Evolutionary conservation across 2,888 invertebrate genomes (phyloP), one percentile per base, ranked within the genome.

Genomic region (Coenonympha arcania): DNA sequence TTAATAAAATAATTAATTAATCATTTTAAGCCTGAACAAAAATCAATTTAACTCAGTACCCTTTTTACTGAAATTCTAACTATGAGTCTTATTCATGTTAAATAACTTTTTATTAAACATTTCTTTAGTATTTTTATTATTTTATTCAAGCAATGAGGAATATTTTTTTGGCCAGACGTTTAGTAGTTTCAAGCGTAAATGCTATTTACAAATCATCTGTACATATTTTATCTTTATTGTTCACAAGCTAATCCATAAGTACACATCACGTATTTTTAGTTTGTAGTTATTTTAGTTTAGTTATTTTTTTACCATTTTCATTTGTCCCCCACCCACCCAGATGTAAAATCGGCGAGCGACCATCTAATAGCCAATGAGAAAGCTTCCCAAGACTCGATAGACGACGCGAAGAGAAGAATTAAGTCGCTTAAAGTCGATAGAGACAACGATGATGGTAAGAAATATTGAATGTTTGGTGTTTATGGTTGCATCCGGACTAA

Each of bases 401-500:
- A 82, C 40, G 85, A 85, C 57, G 85, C 64, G 61, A 86, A 85
- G 75, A 69, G 78, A 65, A 65, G 80, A 63, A 85, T 86, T 64
- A 81, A 83, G 48, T 84, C 85, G 2, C 73, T 86, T 55, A 86
- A 83, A 77, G 79, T 83, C 52, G 86, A 82, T 72, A 75, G 78
- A 65, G 84, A 83, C 34, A 83, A 84, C 46, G 83, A 85, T 19
- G 84, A 86, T 57, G 86, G 86, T 86, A 85, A 86, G 79, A 65
- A 52, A 26, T 24, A 46, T n/a, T 44, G n/a, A 39, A 13, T 13
- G 18, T 41, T 36, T 18, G 22, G 3, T 24, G 15, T 34, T 39
- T 11, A 11, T 3, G 9, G 37, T 37, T 40, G 26, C 26, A 15
- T 26, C 26, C 9, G 24, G 16, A 46, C 13, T 36, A 19, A 19